Base-by-base conservation (phyloP, 2,888 invertebrate genomes). In the Cistogaster globosa region DNA sequence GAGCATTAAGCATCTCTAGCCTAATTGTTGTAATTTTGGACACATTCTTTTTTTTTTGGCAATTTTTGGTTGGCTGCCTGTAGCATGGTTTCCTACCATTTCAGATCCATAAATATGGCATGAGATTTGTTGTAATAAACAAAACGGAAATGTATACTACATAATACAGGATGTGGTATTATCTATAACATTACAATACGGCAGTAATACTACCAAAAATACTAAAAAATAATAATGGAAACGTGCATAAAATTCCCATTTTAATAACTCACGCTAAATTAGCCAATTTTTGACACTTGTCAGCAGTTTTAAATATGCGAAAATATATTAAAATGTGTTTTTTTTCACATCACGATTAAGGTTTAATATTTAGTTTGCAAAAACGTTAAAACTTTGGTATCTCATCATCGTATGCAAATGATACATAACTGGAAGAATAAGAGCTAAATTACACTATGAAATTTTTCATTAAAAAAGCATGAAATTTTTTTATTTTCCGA, bases 81-180 rank as follows among this genome's bases (percentile, higher is more conserved):
- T 18, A 71, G 62, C 48, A 38, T 48, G 36, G 45, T 22, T 65
- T 71, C 38, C 57, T 79, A 65, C n/a, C 62, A 53, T 0, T 55
- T 62, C 32, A n/a, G 32, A 48, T 32, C 69, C 62, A 78, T 60
- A 53, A 38, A 53, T 78, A 51, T 2, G 42, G 38, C 5, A 78
- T 78, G 51, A 78, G 60, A 20, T 80, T 65, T 12, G 51, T 77
- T 55, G 75, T 82, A 78, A 85, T 85, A 85, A 85, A 85, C 79
- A 85, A n/a, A 78, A 65, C 82, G 85, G 85, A 85, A 75, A 78
- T 85, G 82, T 85, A 55, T 69, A 68, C 53, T 71, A 78, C 67
- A 82, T 75, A 79, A 82, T 76, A 71, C 82, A 78, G 85, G 85
- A 85, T 85, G 85, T 79, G 85, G 78, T 82, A 75, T 78, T 82